phyloP scores from a whole-genome alignment of 1,140 invertebrate species.

The Drosophila sucinea region DNA sequence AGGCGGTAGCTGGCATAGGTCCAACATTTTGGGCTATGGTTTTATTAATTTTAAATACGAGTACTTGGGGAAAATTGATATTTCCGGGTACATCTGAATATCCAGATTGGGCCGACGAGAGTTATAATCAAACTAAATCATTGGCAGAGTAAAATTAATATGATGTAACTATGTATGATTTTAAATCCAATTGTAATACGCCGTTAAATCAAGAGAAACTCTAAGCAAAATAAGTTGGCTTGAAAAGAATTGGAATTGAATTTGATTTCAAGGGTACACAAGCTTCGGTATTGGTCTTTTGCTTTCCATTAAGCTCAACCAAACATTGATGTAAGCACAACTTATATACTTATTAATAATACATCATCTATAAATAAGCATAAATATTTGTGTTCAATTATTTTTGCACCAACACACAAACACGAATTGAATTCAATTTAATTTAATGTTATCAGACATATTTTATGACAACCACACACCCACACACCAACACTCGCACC shows the following conservation, averaged over 20 bases:
- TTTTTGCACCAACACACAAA: not conserved
- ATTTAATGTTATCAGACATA: conserved; percentile 3
- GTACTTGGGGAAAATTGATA: conserved; percentile 32
- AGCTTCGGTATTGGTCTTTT: not conserved
- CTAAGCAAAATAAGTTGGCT: too few species aligned
- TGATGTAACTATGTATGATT: not conserved
- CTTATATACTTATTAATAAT: not conserved
- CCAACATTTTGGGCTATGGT: conserved; percentile 83
- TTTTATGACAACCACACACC: not conserved
- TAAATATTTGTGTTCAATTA: conserved; percentile 48
- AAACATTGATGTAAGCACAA: conserved; percentile 2
- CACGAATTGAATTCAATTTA: not conserved
- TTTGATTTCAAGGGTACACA: not conserved
- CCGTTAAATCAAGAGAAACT: too few species aligned
- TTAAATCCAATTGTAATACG: not conserved
- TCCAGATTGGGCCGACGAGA: conserved; percentile 36
- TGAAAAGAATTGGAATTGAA: not conserved
- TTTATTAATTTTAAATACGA: conserved; percentile 28
- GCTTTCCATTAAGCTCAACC: not conserved
- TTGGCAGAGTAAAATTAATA: too few species aligned
- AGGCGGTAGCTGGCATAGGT: conserved; percentile 87
- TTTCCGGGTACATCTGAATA: conserved; percentile 37
- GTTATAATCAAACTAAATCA: not conserved
- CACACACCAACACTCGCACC: not conserved
- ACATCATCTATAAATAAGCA: conserved; percentile 16